These are phyloP conservation scores for Porites cylindrica DNA, from an alignment of 92 coral and sea anemone species.

Conservation along the genomic window DNA sequence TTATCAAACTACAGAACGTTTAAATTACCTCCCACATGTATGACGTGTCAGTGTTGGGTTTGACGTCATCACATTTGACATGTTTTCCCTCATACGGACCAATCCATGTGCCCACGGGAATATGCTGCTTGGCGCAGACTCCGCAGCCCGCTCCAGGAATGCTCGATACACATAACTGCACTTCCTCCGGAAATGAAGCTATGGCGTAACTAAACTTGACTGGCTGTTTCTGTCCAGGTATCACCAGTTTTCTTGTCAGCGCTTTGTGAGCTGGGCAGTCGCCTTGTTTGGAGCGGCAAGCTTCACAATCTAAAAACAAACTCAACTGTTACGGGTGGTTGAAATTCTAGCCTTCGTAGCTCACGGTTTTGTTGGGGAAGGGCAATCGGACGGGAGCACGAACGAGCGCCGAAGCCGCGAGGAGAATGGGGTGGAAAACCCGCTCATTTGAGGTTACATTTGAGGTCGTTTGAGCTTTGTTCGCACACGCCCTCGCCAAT, in stretches of 20 bases:
- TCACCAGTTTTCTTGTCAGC: conserved; percentile 59
- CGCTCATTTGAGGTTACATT: too few species aligned
- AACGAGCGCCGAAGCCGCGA: too few species aligned
- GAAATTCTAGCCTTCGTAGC: too few species aligned
- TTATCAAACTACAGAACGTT: not conserved
- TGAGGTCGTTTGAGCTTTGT: too few species aligned
- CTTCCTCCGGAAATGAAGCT: conserved; percentile 95
- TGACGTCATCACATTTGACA: conserved; percentile 82
- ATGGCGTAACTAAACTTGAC: conserved; percentile 85
- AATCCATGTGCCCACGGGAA: conserved; percentile 99
- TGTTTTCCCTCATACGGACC: conserved; percentile 98
- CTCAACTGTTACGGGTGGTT: not conserved
- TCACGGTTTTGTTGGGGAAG: too few species aligned
- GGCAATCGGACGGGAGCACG: too few species aligned
- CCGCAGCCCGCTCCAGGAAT: conserved; percentile 96
- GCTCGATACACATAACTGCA: conserved; percentile 93
- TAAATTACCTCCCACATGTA: conserved; percentile 98
- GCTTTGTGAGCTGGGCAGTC: conserved; percentile 78
- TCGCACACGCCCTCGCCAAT: too few species aligned
- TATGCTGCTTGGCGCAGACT: conserved; percentile 93
- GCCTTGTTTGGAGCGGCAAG: conserved; percentile 77
- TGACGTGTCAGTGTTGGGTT: conserved; percentile 83
- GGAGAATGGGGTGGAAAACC: too few species aligned
- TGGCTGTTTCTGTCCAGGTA: conserved; percentile 63
- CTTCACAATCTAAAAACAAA: conserved; percentile 60